Conservation (phyloP, 2,113 vertebrate genomes). For the Xiphophorus hellerii region DNA sequence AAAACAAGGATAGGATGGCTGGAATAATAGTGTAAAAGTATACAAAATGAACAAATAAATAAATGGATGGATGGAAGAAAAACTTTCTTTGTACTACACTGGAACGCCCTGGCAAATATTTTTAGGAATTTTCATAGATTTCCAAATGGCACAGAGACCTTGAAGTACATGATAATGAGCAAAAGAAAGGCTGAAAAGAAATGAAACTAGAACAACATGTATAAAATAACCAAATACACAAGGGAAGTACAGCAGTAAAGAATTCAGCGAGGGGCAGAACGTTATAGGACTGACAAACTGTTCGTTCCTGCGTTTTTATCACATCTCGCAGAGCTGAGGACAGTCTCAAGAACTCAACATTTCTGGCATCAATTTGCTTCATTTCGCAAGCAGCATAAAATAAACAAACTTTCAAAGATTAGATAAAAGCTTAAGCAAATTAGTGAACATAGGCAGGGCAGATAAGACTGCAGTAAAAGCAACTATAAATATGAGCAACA, state of each 20-base stretch:
- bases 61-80: too few species aligned
- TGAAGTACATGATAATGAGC: not conserved
- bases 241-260: not conserved
- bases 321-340: constrained; percentile 34
- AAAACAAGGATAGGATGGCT: too few species aligned
- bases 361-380: not conserved
- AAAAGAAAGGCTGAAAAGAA: constrained; percentile 28
- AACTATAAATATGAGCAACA: constrained; percentile 2
- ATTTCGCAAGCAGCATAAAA: constrained; percentile 25
- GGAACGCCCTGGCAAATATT: too few species aligned
- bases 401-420: constrained; percentile 44
- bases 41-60: too few species aligned
- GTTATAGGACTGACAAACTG: not conserved
- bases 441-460: not conserved
- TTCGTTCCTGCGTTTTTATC: not conserved
- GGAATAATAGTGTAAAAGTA: too few species aligned
- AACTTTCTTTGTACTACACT: too few species aligned
- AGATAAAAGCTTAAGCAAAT: constrained; percentile 30
- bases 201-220: constrained; percentile 10
- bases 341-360: not conserved
- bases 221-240: not conserved
- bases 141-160: too few species aligned
- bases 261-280: not conserved
- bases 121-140: too few species aligned
- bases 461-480: not conserved